Evolutionary conservation across 2,888 invertebrate genomes (phyloP).

Genomic region (Philhelius pedissequus): DNA sequence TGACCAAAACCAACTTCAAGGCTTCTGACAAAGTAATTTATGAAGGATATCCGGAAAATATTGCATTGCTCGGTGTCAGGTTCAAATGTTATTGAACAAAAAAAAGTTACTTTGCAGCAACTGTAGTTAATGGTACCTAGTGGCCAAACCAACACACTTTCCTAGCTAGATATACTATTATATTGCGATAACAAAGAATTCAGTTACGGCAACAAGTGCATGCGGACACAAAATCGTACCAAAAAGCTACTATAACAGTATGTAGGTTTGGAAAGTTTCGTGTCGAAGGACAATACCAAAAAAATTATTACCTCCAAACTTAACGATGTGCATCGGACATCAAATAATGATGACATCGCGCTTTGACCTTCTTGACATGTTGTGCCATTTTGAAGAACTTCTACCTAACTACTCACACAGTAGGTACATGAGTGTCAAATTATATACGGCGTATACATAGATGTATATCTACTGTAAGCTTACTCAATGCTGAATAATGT

Average conservation of each 20-base stretch:
- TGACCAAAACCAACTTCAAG: slow-evolving; percentile 11
- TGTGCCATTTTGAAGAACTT: background rate
- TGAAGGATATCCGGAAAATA: slow-evolving; percentile 50
- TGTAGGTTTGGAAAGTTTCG: slow-evolving; percentile 1
- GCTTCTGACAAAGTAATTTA: slow-evolving; percentile 52
- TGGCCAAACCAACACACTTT: background rate
- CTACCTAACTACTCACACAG: background rate
- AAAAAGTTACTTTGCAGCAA: slow-evolving; percentile 14
- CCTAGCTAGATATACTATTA: too few species aligned
- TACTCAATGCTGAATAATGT: too few species aligned
- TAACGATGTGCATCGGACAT: slow-evolving; percentile 24
- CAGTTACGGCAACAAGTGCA: slow-evolving; percentile 33
- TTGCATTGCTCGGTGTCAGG: slow-evolving; percentile 49
- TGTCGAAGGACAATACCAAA: background rate
- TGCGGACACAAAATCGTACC: background rate
- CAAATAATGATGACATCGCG: background rate
- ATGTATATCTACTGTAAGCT: too few species aligned
- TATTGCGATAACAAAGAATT: background rate
- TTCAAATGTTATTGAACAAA: slow-evolving; percentile 9
- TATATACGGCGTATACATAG: too few species aligned
- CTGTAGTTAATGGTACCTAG: background rate
- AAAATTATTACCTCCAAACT: slow-evolving; percentile 41
- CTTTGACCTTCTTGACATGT: slow-evolving; percentile 14
- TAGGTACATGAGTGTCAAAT: background rate
- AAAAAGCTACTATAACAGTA: background rate